Conservation (phyloP, 2,797 vertebrate genomes). For the Mormyrus hasselquistii region DNA sequence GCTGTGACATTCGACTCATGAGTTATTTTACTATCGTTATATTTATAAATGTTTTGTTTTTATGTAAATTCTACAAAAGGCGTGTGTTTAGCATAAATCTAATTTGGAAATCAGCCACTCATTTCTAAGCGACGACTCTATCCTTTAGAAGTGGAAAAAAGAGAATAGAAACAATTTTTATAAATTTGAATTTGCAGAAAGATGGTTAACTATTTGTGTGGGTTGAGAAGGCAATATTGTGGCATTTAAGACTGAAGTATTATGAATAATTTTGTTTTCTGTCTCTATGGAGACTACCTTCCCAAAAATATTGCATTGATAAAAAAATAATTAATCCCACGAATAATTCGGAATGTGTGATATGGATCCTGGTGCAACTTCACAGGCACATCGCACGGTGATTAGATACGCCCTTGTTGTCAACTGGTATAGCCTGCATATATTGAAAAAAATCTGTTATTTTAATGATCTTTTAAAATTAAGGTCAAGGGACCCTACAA, state of each 20-base stretch:
- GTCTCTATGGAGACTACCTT: neutral
- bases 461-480: neutral
- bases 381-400: neutral
- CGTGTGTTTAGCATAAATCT: neutral
- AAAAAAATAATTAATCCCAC: neutral
- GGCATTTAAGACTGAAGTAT: neutral
- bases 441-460: neutral
- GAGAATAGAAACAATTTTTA: neutral
- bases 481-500: neutral
- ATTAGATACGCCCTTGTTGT: neutral
- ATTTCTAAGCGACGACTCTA: neutral
- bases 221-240: neutral
- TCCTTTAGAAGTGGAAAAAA: neutral
- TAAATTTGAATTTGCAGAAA: neutral
- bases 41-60: neutral
- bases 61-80: neutral
- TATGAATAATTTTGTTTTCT: neutral
- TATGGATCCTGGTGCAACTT: neutral
- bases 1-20: neutral
- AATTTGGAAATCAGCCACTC: neutral
- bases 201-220: neutral
- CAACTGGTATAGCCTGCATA: neutral
- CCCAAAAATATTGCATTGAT: neutral
- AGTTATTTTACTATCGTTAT: neutral
- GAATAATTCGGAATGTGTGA: neutral